These are phyloP conservation scores for Euthynnus affinis DNA, from an alignment of 2,797 vertebrate genomes.

Conservation along the genomic window DNA sequence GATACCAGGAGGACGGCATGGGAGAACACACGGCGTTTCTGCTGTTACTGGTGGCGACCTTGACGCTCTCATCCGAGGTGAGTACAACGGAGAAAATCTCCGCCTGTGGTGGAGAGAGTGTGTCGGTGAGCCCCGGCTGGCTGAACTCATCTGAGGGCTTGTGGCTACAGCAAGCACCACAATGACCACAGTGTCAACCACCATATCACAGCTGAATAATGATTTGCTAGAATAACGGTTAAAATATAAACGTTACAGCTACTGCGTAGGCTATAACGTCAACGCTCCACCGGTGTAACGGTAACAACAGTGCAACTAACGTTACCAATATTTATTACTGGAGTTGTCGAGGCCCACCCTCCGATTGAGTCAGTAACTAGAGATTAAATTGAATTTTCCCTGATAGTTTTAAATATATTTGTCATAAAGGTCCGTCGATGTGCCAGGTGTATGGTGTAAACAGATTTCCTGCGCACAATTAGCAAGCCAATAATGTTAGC, in stretches of 20 bases:
- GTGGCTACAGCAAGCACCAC: not conserved
- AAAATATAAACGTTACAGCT: not conserved
- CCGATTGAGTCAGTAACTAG: rapidly evolving
- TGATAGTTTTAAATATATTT: rapidly evolving
- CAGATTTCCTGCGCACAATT: conserved; percentile 50
- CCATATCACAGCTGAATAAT: not conserved
- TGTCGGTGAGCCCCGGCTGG: not conserved
- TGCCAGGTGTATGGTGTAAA: not conserved
- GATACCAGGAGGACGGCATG: conserved; percentile 77
- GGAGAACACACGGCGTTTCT: conserved; percentile 78
- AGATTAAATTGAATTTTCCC: rapidly evolving
- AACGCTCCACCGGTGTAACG: not conserved
- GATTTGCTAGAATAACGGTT: not conserved
- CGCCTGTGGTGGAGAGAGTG: conserved; percentile 2
- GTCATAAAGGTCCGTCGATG: not conserved
- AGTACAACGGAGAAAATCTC: conserved; percentile 59
- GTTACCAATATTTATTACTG: not conserved
- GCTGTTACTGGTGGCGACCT: conserved; percentile 84
- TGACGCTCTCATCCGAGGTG: conserved; percentile 87
- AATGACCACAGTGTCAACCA: not conserved
- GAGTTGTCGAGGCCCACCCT: not conserved
- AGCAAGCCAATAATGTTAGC: conserved; percentile 26
- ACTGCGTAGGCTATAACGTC: not conserved
- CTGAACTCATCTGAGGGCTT: conserved; percentile 19
- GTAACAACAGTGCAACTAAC: not conserved